These are phyloP conservation scores for Stomatorhinus walkeri DNA, from an alignment of 2,797 vertebrate genomes.

Conservation along the genomic window DNA sequence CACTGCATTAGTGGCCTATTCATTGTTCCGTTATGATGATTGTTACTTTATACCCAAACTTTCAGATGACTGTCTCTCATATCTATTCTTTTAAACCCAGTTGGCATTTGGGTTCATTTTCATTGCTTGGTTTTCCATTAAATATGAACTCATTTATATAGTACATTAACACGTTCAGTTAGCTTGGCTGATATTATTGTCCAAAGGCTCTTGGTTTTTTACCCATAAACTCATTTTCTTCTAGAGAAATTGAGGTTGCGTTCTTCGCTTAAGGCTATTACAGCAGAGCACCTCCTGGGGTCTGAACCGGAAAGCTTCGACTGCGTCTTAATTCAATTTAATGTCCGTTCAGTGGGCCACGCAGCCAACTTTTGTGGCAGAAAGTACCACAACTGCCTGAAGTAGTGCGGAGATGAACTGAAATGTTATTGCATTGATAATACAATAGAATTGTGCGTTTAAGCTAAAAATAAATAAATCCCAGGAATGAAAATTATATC, in stretches of 20 bases:
- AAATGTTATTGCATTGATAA: background rate
- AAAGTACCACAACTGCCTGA: background rate
- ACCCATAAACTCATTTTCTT: background rate
- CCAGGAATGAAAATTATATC: background rate
- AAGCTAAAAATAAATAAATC: background rate
- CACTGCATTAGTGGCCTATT: background rate
- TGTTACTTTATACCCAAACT: constrained; percentile 20
- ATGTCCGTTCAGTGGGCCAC: background rate
- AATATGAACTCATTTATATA: background rate
- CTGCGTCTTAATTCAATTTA: background rate
- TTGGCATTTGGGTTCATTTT: background rate
- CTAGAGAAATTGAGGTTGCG: background rate
- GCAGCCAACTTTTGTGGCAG: background rate
- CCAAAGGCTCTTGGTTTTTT: background rate
- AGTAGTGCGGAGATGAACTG: background rate
- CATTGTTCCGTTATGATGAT: background rate
- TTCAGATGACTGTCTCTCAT: background rate
- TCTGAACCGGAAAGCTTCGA: background rate
- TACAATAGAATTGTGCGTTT: background rate
- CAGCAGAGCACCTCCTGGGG: background rate
- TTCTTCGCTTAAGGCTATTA: background rate
- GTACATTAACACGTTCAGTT: background rate
- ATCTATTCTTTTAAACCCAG: background rate
- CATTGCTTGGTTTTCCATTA: background rate
- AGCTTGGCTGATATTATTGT: background rate